Evolutionary conservation across 2,888 invertebrate species (phyloP), one percentile per base, ranked within the genome.

Genomic region (Tenthredo livida): DNA sequence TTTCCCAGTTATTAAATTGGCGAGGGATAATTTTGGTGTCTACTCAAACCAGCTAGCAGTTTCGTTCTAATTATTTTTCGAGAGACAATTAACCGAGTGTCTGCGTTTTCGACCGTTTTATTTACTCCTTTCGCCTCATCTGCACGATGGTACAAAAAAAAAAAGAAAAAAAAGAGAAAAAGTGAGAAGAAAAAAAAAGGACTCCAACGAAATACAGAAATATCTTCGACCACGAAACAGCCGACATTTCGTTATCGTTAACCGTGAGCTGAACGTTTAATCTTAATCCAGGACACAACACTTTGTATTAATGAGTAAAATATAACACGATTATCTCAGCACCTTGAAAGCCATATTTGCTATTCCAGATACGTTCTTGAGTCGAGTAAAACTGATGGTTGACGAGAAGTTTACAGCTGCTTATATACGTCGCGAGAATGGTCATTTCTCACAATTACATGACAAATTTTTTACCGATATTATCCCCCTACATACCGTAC

Each of bases 371-470:
- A n/a, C 37, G n/a, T 65, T 43, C n/a, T 43, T 21, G 40, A 21
- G 80, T 61, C 58, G 25, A 58, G 21, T 58, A 29, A 21, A 65
- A 84, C 84, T 84, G 77, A 77, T 84, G 21, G 37, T 78, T 58
- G 15, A 21, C 40, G 15, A 37, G 65, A 86, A 84, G 85, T 86
- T 86, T 72, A 84, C 86, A 50, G 85, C 72, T 82, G 85, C 86
- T 88, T 89, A 86, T 89, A 88, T 88, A 89, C 84, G 85, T 86
- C 21, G 61, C 21, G 80, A 84, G 80, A 86, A 37, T 61, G 25
- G 12, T 40, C 86, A 84, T 86, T 84, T 78, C 82, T 78, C 9
- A 37, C 9, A 15, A 86, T 88, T 88, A 88, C 87, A 86, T 87
- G 85, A 87, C 86, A 43, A 47, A 84, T 87, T 87, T 86, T 87